Base-by-base conservation (phyloP, 2,797 vertebrate genomes). In the Acridotheres tristis region DNA sequence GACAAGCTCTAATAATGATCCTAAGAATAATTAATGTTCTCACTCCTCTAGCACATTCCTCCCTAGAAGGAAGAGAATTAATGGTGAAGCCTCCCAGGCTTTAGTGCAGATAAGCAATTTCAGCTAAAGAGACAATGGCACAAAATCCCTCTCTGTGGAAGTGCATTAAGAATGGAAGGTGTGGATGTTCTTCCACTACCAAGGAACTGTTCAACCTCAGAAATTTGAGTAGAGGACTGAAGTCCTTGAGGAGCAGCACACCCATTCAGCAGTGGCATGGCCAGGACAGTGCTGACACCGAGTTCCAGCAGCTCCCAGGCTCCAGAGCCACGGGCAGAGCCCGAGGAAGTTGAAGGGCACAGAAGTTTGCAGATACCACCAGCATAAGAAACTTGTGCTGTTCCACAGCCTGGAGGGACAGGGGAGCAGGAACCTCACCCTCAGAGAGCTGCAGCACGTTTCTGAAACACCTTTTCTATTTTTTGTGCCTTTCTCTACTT, bases 1-100 rank as follows among this genome's bases (percentile, higher is more conserved):
- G 91, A 96, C 80, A 94, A 91, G 72, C 48, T 93, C 69, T 73
- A 83, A 88, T 95, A 93, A 83, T 66, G 87, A 90, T 82, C 59
- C 58, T 74, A 55, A 85, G 84, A 86, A 85, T 79, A 93, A 94
- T 80, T 75, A 94, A 92, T 83, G 84, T 63, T 90, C 92, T 91
- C 68, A 80, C 38, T 95, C 47, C 81, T 93, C 69, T 65, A 94
- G 78, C 81, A 89, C 74, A 48, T 85, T 88, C 21, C 68, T 94
- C 40, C 79, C 61, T 74, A 71, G 65, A 88, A 96, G 80, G 69
- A 68, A 91, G 23, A n/a, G 47, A 94, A 81, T 92, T 90, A 85
- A 87, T 38, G 50, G 75, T 71, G 75, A 90, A 94, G 85, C 27
- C 50, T 95, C 30, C 13, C 42, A 80, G 75, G 67, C 40, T 58